Evolutionary conservation across 2,888 invertebrate genomes (phyloP).

Genomic region (Uropetala carovei): DNA sequence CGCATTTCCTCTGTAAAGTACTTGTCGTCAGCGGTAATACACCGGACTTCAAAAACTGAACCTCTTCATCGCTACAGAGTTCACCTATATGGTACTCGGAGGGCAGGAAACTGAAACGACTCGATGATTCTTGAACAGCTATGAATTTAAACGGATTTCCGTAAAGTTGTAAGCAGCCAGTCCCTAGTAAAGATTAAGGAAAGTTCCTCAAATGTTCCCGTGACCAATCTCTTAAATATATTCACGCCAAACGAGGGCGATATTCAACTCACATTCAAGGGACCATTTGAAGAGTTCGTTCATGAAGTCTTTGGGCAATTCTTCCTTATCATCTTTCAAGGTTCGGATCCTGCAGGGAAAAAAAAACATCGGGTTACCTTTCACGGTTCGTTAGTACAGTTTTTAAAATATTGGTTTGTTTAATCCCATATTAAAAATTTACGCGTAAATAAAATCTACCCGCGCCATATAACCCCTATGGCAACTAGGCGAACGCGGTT

Average conservation of each 20-base stretch:
- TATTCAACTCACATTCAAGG: slow-evolving; percentile 86
- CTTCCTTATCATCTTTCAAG: slow-evolving; percentile 80
- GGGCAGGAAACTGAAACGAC: background rate
- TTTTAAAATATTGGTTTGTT: background rate
- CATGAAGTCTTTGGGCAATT: slow-evolving; percentile 88
- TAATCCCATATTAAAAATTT: background rate
- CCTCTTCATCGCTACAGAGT: no score
- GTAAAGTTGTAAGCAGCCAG: background rate
- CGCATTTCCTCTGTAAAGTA: no score
- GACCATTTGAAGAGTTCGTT: slow-evolving; percentile 96
- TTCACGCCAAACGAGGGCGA: background rate
- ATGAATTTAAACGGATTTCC: background rate
- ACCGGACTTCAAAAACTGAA: no score
- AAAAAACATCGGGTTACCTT: slow-evolving; percentile 41
- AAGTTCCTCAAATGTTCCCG: background rate
- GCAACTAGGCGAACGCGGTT: background rate
- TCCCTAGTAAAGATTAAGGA: background rate
- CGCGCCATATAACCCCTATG: background rate
- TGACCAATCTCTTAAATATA: no score
- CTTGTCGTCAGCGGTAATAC: no score
- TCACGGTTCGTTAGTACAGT: background rate
- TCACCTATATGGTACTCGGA: no score
- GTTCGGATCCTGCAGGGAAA: slow-evolving; percentile 78
- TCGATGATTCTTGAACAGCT: background rate
- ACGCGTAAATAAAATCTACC: background rate